A percentile compares a stretch with the other conserved stretches of the same genome.
Conservation (phyloP, 2,113 vertebrate genomes). For the Antigone vipio region DNA sequence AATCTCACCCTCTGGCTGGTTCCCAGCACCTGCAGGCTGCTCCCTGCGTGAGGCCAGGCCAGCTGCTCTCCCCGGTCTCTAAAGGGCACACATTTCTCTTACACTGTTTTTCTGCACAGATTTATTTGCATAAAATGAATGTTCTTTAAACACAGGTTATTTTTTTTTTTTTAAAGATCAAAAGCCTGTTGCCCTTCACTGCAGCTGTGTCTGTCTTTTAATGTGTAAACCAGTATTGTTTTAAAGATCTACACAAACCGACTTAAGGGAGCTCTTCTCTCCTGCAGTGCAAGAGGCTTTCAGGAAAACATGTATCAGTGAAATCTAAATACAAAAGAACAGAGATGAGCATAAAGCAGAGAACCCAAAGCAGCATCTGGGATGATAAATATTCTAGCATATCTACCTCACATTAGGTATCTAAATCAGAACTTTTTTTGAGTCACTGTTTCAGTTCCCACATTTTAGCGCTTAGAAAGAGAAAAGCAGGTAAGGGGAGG, state of each 20-base stretch:
- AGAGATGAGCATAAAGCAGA: neutral
- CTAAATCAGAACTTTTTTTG: neutral
- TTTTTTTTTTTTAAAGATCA: neutral
- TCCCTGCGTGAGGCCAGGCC: neutral
- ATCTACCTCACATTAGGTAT: neutral
- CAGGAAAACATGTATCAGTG: neutral
- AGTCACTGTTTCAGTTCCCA: neutral
- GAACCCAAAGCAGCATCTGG: neutral
- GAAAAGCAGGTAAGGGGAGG: neutral
- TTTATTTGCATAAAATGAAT: constrained; percentile 25
- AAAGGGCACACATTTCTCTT: neutral
- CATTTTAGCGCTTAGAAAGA: neutral
- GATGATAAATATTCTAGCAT: neutral
- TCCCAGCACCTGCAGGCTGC: constrained; percentile 28
- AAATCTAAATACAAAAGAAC: neutral
- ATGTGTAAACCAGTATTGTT: neutral
- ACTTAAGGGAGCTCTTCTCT: neutral
- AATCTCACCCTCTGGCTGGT: neutral
- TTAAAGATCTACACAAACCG: neutral
- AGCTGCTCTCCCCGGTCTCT: neutral
- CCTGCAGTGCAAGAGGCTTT: neutral
- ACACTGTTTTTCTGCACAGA: neutral
- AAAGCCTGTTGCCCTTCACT: neutral
- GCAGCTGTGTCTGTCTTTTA: constrained; percentile 8
- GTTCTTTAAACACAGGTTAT: neutral